Evolutionary conservation across 2,797 vertebrate genomes (phyloP).

Genomic region (Melanotaenia parkinsoni): DNA sequence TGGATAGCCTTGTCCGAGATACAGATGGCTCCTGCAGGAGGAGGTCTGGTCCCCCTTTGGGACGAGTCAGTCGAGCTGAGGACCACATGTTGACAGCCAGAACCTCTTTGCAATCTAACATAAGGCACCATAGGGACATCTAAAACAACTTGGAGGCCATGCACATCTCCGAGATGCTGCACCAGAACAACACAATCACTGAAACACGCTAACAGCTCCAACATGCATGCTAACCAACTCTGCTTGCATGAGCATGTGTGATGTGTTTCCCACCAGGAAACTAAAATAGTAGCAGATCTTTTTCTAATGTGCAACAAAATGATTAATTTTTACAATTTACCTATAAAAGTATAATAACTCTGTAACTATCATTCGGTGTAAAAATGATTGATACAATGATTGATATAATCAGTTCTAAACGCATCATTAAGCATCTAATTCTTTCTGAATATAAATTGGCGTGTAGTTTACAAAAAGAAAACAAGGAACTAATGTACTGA

Average conservation of each 20-base stretch:
- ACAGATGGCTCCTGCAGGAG: conserved; percentile 79
- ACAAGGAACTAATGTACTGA: background rate
- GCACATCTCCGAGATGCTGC: conserved; percentile 40
- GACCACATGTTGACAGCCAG: conserved; percentile 74
- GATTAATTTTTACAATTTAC: background rate
- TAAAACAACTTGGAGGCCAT: conserved; percentile 54
- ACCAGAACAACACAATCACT: conserved; percentile 56
- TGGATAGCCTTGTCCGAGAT: conserved; percentile 77
- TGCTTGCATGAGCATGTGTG: conserved; percentile 29
- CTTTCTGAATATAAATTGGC: background rate
- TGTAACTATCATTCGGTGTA: background rate
- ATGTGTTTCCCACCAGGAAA: conserved; percentile 17
- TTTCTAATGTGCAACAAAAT: background rate
- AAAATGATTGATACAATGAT: background rate
- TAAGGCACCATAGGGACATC: conserved; percentile 51
- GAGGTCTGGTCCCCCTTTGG: conserved; percentile 65
- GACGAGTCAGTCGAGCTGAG: conserved; percentile 64
- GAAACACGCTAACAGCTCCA: conserved; percentile 57
- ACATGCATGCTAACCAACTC: conserved; percentile 33
- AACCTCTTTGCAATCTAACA: conserved; percentile 58
- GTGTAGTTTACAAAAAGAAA: background rate
- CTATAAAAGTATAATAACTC: background rate
- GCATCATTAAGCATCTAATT: background rate
- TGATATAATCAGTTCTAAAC: background rate
- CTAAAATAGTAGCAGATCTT: conserved; percentile 4